Evolutionary conservation across 2,797 vertebrate genomes (phyloP).

Genomic region (Halcyon badia): DNA sequence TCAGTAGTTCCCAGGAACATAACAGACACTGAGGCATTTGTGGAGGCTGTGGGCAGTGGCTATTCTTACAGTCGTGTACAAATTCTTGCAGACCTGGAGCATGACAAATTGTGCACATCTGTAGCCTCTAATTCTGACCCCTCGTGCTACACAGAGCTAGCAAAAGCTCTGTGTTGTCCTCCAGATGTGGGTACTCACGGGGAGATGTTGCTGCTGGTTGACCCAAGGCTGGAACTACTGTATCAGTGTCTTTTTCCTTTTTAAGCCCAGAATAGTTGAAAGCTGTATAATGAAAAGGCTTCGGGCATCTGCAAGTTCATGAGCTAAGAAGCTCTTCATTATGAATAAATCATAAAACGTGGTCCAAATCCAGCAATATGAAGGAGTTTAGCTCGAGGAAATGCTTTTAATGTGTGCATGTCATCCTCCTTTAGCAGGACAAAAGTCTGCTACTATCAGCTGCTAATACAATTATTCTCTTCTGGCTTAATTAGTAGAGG

Average conservation of each 20-base stretch:
- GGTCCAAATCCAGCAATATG: background rate
- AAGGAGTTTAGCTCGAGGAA: constrained; percentile 27
- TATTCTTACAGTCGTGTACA: background rate
- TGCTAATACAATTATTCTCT: constrained; percentile 17
- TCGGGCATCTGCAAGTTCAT: background rate
- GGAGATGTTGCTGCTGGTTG: background rate
- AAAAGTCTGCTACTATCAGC: constrained; percentile 4
- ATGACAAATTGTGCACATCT: background rate
- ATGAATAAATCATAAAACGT: constrained; percentile 17
- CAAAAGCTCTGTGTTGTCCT: background rate
- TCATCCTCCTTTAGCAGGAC: constrained; percentile 6
- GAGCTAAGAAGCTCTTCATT: background rate
- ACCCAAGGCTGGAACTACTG: background rate
- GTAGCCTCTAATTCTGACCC: background rate
- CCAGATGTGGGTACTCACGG: background rate
- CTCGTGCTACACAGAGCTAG: background rate
- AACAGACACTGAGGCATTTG: background rate
- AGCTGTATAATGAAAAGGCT: background rate
- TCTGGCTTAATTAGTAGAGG: constrained; percentile 11
- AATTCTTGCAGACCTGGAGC: background rate
- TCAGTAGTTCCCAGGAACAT: background rate
- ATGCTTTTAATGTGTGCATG: background rate
- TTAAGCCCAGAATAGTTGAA: background rate
- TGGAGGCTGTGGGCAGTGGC: background rate
- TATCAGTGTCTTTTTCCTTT: background rate